phyloP scores from a whole-genome alignment of 2,888 invertebrate genomes.

The Tetrapedia diversipes region DNA sequence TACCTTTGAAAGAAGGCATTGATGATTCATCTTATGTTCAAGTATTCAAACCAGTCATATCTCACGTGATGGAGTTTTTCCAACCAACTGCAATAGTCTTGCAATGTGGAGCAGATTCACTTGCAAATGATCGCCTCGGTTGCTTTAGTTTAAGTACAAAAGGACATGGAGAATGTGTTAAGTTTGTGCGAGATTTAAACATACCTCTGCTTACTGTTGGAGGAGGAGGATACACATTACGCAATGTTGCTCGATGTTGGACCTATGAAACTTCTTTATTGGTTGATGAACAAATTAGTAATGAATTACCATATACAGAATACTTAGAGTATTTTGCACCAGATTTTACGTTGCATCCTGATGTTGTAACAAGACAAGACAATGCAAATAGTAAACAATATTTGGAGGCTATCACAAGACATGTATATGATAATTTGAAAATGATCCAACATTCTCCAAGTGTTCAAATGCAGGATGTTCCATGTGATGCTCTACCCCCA shows the following conservation, averaged over 20 bases:
- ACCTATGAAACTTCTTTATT: constrained; percentile 98
- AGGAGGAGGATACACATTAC: constrained; percentile 93
- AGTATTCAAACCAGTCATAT: constrained; percentile 97
- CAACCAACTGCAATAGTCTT: constrained; percentile 98
- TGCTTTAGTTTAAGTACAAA: constrained; percentile 97
- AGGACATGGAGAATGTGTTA: constrained; percentile 99
- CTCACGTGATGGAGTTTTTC: constrained; percentile 97
- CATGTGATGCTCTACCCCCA: constrained; percentile 91
- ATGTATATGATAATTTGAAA: constrained; percentile 96
- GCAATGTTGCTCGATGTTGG: constrained; percentile 99
- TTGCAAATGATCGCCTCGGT: constrained; percentile 97
- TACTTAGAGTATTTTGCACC: constrained; percentile 99
- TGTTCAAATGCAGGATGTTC: constrained; percentile 98
- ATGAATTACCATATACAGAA: constrained; percentile 97
- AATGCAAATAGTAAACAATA: constrained; percentile 98
- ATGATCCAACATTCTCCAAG: constrained; percentile 97
- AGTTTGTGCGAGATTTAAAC: constrained; percentile 95
- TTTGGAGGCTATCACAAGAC: constrained; percentile 94
- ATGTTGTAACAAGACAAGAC: constrained; percentile 92
- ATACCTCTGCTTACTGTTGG: constrained; percentile 96
- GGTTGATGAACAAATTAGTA: constrained; percentile 95
- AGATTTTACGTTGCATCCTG: constrained; percentile 97
- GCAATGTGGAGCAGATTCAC: constrained; percentile 99
- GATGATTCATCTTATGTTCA: constrained; percentile 95
- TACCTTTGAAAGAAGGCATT: constrained; percentile 98